Percentiles rank a stretch among this genome's conserved stretches.
phyloP scores from a whole-genome alignment of 2,888 invertebrate species.

The Caenorhabditis becei region DNA sequence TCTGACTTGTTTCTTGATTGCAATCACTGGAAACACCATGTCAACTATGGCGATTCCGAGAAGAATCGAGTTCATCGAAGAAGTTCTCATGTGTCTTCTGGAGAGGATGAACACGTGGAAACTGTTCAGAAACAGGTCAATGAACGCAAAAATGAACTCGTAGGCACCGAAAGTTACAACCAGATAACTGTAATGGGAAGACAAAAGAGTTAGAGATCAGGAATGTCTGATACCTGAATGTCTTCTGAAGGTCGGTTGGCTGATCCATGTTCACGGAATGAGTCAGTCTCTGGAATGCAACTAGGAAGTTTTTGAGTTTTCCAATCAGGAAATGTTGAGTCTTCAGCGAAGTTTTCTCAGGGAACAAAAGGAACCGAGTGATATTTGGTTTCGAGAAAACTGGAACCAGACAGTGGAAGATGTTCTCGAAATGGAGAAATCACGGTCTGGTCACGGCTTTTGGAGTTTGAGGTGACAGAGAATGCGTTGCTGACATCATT shows the following conservation, averaged over 20 bases:
- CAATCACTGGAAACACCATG: conserved; percentile 33
- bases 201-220: background rate
- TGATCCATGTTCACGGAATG: background rate
- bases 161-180: conserved; percentile 33
- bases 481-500: background rate
- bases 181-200: conserved; percentile 31
- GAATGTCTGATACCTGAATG: conserved; percentile 7
- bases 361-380: background rate
- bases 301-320: background rate
- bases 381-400: background rate
- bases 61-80: conserved; percentile 44
- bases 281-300: background rate
- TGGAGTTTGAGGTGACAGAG: background rate
- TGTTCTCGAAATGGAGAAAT: too few species aligned
- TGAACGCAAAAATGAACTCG: conserved; percentile 24
- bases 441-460: background rate
- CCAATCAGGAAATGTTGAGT: background rate
- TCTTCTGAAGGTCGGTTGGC: conserved; percentile 7
- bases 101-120: conserved; percentile 51
- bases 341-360: background rate
- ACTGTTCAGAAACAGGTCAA: conserved; percentile 25
- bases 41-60: conserved; percentile 44
- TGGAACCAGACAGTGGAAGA: background rate
- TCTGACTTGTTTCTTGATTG: conserved; percentile 33
- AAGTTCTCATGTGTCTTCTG: conserved; percentile 30